These are phyloP conservation scores for Trachelipus rathkii DNA, from an alignment of 1,140 invertebrate species.

Conservation along the genomic window DNA sequence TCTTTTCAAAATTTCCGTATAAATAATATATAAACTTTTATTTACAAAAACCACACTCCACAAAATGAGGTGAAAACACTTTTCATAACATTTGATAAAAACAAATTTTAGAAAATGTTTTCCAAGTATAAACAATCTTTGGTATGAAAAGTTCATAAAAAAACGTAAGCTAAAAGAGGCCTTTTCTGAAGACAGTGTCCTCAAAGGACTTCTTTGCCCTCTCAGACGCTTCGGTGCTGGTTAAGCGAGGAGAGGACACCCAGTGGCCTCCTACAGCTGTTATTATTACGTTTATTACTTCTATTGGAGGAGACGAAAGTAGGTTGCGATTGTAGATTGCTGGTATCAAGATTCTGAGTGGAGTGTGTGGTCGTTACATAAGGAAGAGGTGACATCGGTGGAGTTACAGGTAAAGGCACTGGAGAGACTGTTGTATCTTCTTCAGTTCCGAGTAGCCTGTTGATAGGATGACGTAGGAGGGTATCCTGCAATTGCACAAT, in stretches of 20 bases:
- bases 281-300: not conserved
- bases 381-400: not conserved
- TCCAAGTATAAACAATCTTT: not conserved
- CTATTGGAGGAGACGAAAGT: not conserved
- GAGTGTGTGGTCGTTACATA: not conserved
- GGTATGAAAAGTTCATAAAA: not conserved
- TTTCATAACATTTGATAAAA: not conserved
- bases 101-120: constrained; percentile 1
- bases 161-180: not conserved
- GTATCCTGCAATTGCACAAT: constrained; percentile 78
- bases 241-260: constrained; percentile 11
- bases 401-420: not conserved
- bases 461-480: not conserved
- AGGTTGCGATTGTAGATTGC: not conserved
- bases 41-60: not conserved
- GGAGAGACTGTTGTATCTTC: not conserved
- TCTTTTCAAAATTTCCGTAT: not conserved
- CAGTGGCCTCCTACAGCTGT: constrained; percentile 3
- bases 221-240: not conserved
- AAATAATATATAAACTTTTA: not conserved
- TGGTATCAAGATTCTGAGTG: not conserved
- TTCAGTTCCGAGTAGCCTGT: not conserved
- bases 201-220: not conserved
- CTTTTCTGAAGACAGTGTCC: not conserved
- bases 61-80: not conserved